A percentile compares a stretch with the other conserved stretches of the same genome.
These are phyloP conservation scores for Himantopus leucocephalus DNA, from an alignment of 2,113 vertebrate species.

Conservation along the genomic window DNA sequence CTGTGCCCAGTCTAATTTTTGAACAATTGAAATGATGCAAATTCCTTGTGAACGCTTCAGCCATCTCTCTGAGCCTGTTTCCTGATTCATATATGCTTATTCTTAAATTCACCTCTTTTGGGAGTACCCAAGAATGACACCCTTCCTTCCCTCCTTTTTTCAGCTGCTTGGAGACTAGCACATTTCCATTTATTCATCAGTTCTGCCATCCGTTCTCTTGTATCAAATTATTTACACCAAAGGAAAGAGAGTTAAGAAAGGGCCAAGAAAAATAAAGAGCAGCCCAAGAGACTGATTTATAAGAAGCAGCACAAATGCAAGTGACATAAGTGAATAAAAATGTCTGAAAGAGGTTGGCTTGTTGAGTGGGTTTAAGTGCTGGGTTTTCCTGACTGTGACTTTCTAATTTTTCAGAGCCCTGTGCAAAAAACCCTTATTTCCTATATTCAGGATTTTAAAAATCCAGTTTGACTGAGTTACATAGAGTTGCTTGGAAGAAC, in stretches of 20 bases:
- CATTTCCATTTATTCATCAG: conserved; percentile 43
- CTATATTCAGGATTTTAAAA: neutral
- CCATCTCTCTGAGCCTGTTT: neutral
- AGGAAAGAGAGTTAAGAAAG: conserved; percentile 25
- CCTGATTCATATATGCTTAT: neutral
- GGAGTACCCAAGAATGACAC: conserved; percentile 23
- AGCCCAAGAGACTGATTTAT: conserved; percentile 17
- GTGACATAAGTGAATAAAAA: conserved; percentile 29
- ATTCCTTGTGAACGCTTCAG: neutral
- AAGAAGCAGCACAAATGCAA: conserved; percentile 1
- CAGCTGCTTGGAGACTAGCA: neutral
- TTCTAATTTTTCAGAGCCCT: neutral
- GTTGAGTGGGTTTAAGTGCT: neutral
- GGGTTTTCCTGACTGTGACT: neutral
- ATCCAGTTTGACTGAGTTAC: neutral
- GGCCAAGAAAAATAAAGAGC: conserved; percentile 49
- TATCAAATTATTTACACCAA: conserved; percentile 7
- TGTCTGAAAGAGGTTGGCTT: neutral
- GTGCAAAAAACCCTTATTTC: neutral
- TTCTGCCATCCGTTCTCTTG: conserved; percentile 6
- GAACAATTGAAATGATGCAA: neutral
- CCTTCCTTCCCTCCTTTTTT: conserved; percentile 53
- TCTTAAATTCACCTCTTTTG: neutral
- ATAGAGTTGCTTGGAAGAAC: neutral
- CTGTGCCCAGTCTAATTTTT: neutral